Percentiles rank a stretch among this genome's conserved stretches.
Conservation (phyloP, 2,888 invertebrate genomes). For the Gasteruption jaculator region DNA sequence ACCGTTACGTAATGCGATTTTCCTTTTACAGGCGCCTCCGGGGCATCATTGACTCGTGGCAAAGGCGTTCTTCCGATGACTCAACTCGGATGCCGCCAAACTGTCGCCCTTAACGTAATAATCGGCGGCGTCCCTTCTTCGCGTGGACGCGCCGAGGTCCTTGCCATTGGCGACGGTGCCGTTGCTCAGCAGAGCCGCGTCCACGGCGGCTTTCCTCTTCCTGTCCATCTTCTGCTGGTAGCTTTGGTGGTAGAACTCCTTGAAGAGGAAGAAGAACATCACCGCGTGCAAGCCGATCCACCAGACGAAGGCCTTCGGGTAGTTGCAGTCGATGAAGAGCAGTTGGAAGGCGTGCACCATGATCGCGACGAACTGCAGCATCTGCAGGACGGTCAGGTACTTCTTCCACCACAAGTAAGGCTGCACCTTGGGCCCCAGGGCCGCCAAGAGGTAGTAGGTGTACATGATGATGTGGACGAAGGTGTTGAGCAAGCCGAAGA, state of each 20-base stretch:
- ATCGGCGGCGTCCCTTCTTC: slow-evolving; percentile 52
- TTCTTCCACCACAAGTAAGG: slow-evolving; percentile 95
- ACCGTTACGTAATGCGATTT: not conserved
- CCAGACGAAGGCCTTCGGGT: slow-evolving; percentile 90
- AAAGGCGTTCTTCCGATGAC: slow-evolving; percentile 43
- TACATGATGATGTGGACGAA: slow-evolving; percentile 99
- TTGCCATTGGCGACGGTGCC: slow-evolving; percentile 33
- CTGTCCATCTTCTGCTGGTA: slow-evolving; percentile 53
- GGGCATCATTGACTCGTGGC: slow-evolving; percentile 37
- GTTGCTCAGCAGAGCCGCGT: slow-evolving; percentile 20
- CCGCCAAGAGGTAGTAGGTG: slow-evolving; percentile 85
- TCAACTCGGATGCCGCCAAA: slow-evolving; percentile 43
- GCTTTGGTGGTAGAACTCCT: slow-evolving; percentile 86
- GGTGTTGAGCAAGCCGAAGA: slow-evolving; percentile 91
- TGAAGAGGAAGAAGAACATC: slow-evolving; percentile 94
- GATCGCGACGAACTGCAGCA: slow-evolving; percentile 86
- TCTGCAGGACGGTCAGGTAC: slow-evolving; percentile 87
- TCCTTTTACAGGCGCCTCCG: not conserved
- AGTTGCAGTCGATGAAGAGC: slow-evolving; percentile 86
- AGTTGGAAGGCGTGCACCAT: slow-evolving; percentile 92
- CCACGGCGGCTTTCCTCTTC: slow-evolving; percentile 38
- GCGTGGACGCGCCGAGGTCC: too few species aligned
- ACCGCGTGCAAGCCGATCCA: slow-evolving; percentile 95
- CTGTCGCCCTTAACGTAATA: slow-evolving; percentile 55
- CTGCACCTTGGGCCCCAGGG: slow-evolving; percentile 82